phyloP scores from a whole-genome alignment of 2,113 vertebrate species.

The Orcinus orca region DNA sequence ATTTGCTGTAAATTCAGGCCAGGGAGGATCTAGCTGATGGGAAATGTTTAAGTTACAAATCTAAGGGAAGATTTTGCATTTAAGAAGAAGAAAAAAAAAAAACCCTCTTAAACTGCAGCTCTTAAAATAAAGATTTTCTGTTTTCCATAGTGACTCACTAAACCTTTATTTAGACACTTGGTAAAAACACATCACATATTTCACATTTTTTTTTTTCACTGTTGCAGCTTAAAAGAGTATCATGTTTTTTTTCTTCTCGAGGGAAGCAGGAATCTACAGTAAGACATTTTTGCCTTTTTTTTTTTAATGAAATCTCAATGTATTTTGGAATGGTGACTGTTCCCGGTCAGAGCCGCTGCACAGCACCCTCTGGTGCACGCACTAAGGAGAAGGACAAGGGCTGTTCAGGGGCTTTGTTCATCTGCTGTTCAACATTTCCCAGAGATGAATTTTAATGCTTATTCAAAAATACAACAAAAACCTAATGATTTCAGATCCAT shows the following conservation, averaged over 20 bases:
- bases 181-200: slow-evolving; percentile 85
- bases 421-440: slow-evolving; percentile 73
- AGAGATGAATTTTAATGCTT: slow-evolving; percentile 68
- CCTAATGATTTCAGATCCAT: slow-evolving; percentile 55
- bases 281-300: slow-evolving; percentile 66
- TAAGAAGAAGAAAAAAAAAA: slow-evolving; percentile 64
- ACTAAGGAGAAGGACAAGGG: slow-evolving; percentile 66
- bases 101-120: slow-evolving; percentile 78
- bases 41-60: slow-evolving; percentile 83
- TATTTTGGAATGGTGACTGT: slow-evolving; percentile 50
- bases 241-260: slow-evolving; percentile 67
- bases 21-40: slow-evolving; percentile 81
- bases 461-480: slow-evolving; percentile 70
- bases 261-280: slow-evolving; percentile 69
- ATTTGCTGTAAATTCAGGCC: slow-evolving; percentile 80
- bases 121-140: slow-evolving; percentile 86
- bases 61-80: slow-evolving; percentile 83
- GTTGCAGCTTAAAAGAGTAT: slow-evolving; percentile 72
- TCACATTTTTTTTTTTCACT: slow-evolving; percentile 73
- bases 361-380: slow-evolving; percentile 80
- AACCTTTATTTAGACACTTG: slow-evolving; percentile 89
- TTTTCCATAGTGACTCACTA: slow-evolving; percentile 86
- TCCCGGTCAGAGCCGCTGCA: slow-evolving; percentile 70
- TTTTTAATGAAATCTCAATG: slow-evolving; percentile 58
- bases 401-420: slow-evolving; percentile 45